A percentile compares a stretch with the other conserved stretches of the same genome.
phyloP scores from a whole-genome alignment of 2,797 vertebrate genomes.

The Phoebastria nigripes region DNA sequence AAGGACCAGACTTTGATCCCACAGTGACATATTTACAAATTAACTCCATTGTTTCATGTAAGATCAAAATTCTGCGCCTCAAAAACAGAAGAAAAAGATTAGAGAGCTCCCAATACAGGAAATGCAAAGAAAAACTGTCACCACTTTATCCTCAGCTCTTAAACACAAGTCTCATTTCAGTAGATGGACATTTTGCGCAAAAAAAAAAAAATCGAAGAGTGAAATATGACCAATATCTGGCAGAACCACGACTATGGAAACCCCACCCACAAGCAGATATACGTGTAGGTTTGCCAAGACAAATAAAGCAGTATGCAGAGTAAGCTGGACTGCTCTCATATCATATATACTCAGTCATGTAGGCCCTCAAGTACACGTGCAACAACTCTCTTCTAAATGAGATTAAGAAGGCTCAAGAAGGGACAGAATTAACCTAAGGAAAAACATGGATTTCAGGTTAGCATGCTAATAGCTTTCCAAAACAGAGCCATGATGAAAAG shows the following conservation, averaged over 20 bases:
- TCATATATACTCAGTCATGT: neutral
- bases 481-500: neutral
- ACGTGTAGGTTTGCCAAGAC: neutral
- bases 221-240: neutral
- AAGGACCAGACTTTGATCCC: neutral
- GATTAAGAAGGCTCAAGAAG: neutral
- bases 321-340: neutral
- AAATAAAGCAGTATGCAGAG: constrained; percentile 26
- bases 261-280: neutral
- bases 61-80: neutral
- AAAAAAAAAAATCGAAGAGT: neutral
- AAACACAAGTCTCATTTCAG: neutral
- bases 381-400: neutral
- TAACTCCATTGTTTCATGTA: neutral
- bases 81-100: neutral
- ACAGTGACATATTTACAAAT: neutral
- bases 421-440: neutral
- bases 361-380: neutral
- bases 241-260: neutral
- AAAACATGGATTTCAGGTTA: neutral
- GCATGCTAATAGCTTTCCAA: neutral
- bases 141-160: neutral
- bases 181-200: neutral
- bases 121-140: neutral
- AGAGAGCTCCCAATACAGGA: neutral